Conservation (phyloP, 2,888 invertebrate genomes). For the Caenorhabditis sp. region DNA sequence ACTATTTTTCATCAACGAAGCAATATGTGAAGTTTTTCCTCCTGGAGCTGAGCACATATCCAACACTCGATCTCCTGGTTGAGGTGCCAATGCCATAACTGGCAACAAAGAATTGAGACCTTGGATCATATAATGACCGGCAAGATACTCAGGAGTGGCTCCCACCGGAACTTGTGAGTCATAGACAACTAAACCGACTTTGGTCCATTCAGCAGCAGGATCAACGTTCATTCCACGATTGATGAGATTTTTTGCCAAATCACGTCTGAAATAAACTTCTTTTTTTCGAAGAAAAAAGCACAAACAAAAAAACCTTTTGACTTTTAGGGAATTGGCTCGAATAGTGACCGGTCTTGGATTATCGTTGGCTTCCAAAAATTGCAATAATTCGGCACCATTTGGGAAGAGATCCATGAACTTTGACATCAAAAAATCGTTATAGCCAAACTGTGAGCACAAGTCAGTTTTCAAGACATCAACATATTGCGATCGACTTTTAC, state of each 20-base stretch:
- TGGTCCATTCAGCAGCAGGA: constrained; percentile 97
- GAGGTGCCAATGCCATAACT: constrained; percentile 95
- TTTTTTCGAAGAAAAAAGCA: not conserved
- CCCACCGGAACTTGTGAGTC: constrained; percentile 92
- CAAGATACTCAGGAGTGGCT: constrained; percentile 97
- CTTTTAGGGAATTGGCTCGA: constrained; percentile 90
- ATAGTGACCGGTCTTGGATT: constrained; percentile 92
- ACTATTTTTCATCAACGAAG: constrained; percentile 91
- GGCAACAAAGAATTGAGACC: constrained; percentile 86
- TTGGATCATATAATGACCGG: constrained; percentile 93
- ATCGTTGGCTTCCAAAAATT: constrained; percentile 95
- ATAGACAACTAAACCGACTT: constrained; percentile 94
- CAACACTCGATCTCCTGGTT: constrained; percentile 80
- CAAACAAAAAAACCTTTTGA: constrained; percentile 72
- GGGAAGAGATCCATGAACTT: constrained; percentile 89
- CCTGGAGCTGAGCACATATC: constrained; percentile 99
- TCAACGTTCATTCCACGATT: constrained; percentile 96
- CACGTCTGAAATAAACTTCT: constrained; percentile 48
- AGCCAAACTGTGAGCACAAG: constrained; percentile 91
- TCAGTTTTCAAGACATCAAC: constrained; percentile 76
- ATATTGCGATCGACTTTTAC: constrained; percentile 56
- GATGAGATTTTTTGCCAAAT: constrained; percentile 80
- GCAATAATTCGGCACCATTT: constrained; percentile 76
- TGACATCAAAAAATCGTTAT: constrained; percentile 93
- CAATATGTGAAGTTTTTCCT: constrained; percentile 96